phyloP scores from a whole-genome alignment of 2,888 invertebrate species.

The Apocheima hispidaria region DNA sequence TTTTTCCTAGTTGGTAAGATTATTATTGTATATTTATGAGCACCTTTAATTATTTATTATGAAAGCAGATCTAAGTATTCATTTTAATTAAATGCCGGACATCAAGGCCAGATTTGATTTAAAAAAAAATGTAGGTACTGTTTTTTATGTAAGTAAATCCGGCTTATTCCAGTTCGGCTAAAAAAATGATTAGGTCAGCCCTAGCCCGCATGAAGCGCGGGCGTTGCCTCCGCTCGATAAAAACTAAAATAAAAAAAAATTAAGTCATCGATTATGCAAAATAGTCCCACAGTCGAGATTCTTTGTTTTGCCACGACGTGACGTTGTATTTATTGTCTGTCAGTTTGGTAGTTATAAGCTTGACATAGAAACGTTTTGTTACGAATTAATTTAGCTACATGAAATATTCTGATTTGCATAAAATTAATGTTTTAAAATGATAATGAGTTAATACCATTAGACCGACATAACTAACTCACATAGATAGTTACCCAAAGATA shows the following conservation, averaged over 20 bases:
- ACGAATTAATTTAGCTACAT: slow-evolving; percentile 11
- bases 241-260: slow-evolving; percentile 34
- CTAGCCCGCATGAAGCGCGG: slow-evolving; percentile 40
- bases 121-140: no score
- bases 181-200: neutral
- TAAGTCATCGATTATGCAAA: slow-evolving; percentile 44
- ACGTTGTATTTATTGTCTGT: slow-evolving; percentile 41
- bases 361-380: slow-evolving; percentile 23
- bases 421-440: no score
- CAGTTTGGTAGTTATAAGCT: slow-evolving; percentile 24
- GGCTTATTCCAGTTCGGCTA: slow-evolving; percentile 16
- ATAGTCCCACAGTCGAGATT: slow-evolving; percentile 35
- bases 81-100: no score
- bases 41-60: no score
- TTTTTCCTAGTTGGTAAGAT: no score
- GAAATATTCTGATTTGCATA: no score
- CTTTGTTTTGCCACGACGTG: slow-evolving; percentile 46
- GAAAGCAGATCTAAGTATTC: no score
- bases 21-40: no score
- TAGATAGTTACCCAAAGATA: no score
- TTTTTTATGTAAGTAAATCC: no score
- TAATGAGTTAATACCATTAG: neutral
- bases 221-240: slow-evolving; percentile 45
- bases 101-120: no score
- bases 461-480: no score